phyloP scores from a whole-genome alignment of 2,797 vertebrate species.

The Cirrhinus molitorella region DNA sequence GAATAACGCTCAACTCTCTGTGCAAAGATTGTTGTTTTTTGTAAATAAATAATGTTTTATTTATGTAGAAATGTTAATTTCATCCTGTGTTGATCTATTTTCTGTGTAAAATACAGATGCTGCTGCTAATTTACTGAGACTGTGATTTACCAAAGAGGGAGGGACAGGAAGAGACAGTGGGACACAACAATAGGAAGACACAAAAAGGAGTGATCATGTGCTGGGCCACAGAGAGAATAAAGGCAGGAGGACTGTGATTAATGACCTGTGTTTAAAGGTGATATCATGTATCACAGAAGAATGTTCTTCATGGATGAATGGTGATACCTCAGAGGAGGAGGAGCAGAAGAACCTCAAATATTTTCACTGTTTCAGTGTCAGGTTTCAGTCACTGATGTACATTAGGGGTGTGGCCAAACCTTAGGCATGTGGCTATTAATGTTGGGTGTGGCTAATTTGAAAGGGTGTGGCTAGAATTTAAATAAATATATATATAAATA shows the following conservation, averaged over 20 bases:
- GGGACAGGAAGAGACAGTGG: conserved; percentile 23
- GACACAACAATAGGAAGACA: not conserved
- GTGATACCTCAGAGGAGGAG: not conserved
- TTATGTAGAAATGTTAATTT: not conserved
- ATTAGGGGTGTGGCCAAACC: conserved; percentile 2
- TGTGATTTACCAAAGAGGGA: not conserved
- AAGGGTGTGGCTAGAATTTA: not conserved
- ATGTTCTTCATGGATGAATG: conserved; percentile 28
- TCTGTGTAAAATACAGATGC: not conserved
- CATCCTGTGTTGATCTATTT: not conserved
- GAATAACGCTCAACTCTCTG: not conserved
- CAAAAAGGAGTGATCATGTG: not conserved
- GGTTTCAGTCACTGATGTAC: conserved; percentile 8
- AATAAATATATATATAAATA: too few species aligned
- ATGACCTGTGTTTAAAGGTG: conserved; percentile 15
- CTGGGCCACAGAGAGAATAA: not conserved
- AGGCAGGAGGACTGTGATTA: not conserved
- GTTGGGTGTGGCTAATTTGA: conserved; percentile 11
- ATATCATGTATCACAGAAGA: conserved; percentile 41
- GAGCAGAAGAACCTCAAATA: not conserved
- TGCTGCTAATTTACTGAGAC: not conserved
- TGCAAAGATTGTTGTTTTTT: not conserved
- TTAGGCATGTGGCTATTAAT: not conserved
- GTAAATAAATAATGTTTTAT: not conserved
- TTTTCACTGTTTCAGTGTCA: not conserved